Base-by-base conservation (phyloP, 2,113 vertebrate species). In the Mobula birostris region DNA sequence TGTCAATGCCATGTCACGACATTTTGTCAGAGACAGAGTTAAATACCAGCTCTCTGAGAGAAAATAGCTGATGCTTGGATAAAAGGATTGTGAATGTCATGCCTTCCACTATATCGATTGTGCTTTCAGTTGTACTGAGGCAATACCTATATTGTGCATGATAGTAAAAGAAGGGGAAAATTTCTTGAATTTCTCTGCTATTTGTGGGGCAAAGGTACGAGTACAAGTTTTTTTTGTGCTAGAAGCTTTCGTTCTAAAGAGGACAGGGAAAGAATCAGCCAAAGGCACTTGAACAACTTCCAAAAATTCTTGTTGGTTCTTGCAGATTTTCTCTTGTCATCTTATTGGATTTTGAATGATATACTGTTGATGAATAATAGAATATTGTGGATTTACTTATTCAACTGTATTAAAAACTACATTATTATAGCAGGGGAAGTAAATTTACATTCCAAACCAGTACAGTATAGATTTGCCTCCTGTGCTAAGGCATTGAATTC, bases 11-110 rank as follows among this genome's bases (percentile, higher is more conserved):
- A 32, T n/a, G 61, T 88, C 85, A 61, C 29, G 6, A 90, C 61
- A 68, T n/a, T 17, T 88, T 88, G 85, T 88, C 29, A 17, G 61
- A 88, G 85, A 14, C 85, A 14, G 58, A 66, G 5, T 66, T 68
- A n/a, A 68, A 90, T 90, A 90, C 66, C 85, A 32, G 66, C 85
- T 32, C 61, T 32, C 58, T 90, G 29, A 29, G n/a, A 66, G 85
- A 27, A 90, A 90, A 87, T 87, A 63, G 61, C 56, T 87, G 83
- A 87, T 61, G 24, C 9, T 87, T 90, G 63, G 61, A 66, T 88
- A 63, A 88, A 66, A 32, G 58, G 12, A 63, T 14, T n/a, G 58
- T 88, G 85, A 61, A n/a, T 58, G 63, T 63, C 12, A n/a, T 2
- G 17, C 19, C 58, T 90, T 68, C 66, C 85, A 90, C 61, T 29